Conservation (phyloP, 1,140 invertebrate genomes). For the Pantala flavescens region DNA sequence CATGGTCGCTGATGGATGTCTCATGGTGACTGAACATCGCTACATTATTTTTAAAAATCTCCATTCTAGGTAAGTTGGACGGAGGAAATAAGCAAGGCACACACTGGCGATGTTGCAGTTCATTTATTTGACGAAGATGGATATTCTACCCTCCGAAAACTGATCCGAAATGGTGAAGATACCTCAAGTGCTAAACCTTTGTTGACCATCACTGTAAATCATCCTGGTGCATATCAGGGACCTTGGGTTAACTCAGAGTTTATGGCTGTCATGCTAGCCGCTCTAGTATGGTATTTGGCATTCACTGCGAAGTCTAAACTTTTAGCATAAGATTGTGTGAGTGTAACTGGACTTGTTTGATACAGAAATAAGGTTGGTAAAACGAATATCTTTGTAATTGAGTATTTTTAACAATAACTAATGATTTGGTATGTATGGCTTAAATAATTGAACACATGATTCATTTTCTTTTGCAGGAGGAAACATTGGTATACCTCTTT, state of each 20-base stretch:
- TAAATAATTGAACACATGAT: too few species aligned
- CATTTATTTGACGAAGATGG: slow-evolving; percentile 84
- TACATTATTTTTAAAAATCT: too few species aligned
- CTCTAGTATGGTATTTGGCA: slow-evolving; percentile 75
- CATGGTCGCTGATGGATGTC: too few species aligned
- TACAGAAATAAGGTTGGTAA: too few species aligned
- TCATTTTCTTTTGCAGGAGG: too few species aligned
- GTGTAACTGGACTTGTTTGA: too few species aligned
- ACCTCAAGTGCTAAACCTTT: slow-evolving; percentile 55
- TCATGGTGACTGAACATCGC: too few species aligned
- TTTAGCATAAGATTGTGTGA: slow-evolving; percentile 26
- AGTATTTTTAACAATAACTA: too few species aligned
- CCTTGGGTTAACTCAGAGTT: slow-evolving; percentile 89
- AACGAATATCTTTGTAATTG: too few species aligned
- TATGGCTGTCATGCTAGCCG: slow-evolving; percentile 64
- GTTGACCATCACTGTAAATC: slow-evolving; percentile 60
- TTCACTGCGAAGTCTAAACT: slow-evolving; percentile 74
- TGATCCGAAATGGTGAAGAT: slow-evolving; percentile 56
- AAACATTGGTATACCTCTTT: too few species aligned
- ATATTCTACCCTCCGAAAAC: slow-evolving; percentile 68
- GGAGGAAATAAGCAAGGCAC: slow-evolving; percentile 69
- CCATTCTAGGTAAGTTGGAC: slow-evolving; percentile 75
- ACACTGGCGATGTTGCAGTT: slow-evolving; percentile 66
- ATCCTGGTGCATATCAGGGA: slow-evolving; percentile 80
- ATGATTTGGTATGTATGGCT: too few species aligned